phyloP scores from a whole-genome alignment of 2,888 invertebrate species.

The Campoletis raptor region DNA sequence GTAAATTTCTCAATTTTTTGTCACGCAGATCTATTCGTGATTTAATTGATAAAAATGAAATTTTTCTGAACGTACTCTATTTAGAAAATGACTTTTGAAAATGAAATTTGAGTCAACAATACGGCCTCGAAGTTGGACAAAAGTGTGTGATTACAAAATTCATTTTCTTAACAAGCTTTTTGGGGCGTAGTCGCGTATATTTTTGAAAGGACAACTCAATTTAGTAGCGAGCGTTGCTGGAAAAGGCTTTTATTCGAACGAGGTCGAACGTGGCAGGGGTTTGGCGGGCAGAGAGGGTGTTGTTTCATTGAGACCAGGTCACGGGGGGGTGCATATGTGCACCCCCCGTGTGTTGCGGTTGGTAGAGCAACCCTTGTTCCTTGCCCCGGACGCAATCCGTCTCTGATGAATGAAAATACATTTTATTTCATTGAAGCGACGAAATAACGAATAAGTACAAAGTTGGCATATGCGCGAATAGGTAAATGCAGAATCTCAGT shows the following conservation, averaged over 20 bases:
- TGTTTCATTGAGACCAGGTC: constrained; percentile 6
- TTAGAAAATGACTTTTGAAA: no score
- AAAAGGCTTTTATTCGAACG: constrained; percentile 6
- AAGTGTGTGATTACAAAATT: not conserved
- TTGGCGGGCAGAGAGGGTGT: not conserved
- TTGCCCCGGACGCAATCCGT: not conserved
- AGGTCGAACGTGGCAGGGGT: not conserved
- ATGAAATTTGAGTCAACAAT: not conserved
- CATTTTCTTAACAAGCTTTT: not conserved
- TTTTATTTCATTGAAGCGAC: not conserved
- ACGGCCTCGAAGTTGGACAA: not conserved
- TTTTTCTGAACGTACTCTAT: not conserved
- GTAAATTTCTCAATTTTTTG: no score
- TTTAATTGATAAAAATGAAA: not conserved
- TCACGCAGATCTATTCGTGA: no score
- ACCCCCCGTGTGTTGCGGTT: not conserved
- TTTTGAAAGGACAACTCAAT: constrained; percentile 2
- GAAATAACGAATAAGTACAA: no score
- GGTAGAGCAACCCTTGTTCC: not conserved
- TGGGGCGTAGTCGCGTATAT: not conserved
- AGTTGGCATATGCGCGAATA: not conserved
- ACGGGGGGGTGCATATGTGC: not conserved
- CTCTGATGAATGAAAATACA: not conserved
- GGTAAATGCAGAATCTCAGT: not conserved
- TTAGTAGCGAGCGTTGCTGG: not conserved